A percentile compares a stretch with the other conserved stretches of the same genome.
Evolutionary conservation across 2,797 vertebrate genomes (phyloP).

Genomic region (Eupleurogrammus muticus): DNA sequence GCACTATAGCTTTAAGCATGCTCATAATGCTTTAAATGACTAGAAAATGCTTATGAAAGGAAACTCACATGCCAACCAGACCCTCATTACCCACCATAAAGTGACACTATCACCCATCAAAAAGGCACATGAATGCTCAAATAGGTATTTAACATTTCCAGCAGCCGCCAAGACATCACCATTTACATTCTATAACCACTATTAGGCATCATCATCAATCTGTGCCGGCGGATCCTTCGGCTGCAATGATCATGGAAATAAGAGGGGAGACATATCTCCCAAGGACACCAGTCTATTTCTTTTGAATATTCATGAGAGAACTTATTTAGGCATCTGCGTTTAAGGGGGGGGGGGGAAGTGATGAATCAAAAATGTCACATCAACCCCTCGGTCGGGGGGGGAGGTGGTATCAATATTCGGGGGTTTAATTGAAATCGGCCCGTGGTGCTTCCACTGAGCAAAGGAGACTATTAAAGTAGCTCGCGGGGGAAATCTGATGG

Average conservation of each 20-base stretch:
- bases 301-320: constrained; percentile 51
- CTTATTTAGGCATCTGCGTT: constrained; percentile 35
- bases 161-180: constrained; percentile 42
- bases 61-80: background rate
- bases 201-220: constrained; percentile 57
- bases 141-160: constrained; percentile 56
- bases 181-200: constrained; percentile 55
- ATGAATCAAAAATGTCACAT: constrained; percentile 19
- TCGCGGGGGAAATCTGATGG: constrained; percentile 51
- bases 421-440: constrained; percentile 41
- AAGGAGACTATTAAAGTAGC: constrained; percentile 22
- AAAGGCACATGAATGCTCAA: constrained; percentile 30
- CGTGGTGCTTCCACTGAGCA: constrained; percentile 7
- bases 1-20: too few species aligned
- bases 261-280: constrained; percentile 43
- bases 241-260: constrained; percentile 36
- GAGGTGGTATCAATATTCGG: constrained; percentile 31
- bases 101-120: constrained; percentile 39
- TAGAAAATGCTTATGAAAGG: background rate
- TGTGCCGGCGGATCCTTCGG: constrained; percentile 15
- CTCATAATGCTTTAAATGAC: too few species aligned
- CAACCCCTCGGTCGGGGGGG: constrained; percentile 4
- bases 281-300: constrained; percentile 43
- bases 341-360: constrained; percentile 26
- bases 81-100: constrained; percentile 31